Base-by-base conservation (phyloP, 1,140 invertebrate genomes). In the Cherax destructor region DNA sequence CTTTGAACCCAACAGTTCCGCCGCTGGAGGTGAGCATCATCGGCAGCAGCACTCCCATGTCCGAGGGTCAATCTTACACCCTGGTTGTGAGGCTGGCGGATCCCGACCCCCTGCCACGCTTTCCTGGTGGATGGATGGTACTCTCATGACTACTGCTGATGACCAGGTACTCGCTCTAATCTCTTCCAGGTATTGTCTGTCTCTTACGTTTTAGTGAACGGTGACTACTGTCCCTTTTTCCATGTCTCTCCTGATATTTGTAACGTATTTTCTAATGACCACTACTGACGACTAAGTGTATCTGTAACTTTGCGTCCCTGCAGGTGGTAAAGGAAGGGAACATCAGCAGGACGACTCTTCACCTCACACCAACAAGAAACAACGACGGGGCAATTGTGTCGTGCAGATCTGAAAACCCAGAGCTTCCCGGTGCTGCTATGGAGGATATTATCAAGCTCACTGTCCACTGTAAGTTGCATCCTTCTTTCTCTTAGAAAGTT, bases 41-140 rank as follows among this genome's bases (percentile, higher is more conserved):
- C 16, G 80, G 80, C 24, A 77, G 50, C 6, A 30, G 24, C 30
- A 11, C 21, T 41, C 56, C 61, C 30, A 52, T 90, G 88, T 18
- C 50, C 59, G 88, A 83, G 52, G 88, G 88, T 10, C 52, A 52
- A 18, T 16, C 16, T 3, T 90, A 90, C 61, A 65, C 81, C n/a
- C 65, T 90, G 18, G 81, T 83, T 90, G 88, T 18, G 49, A 86
- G 56, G 88, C 88, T 9, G 86, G 49, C 13, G 88, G 88, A 10
- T 90, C 88, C 4, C 78, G 88, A 21, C 92, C 92, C 18, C 86
- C 92, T 2, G 92, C 92, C 21, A 69, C 16, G 13, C 74, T 93
- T 13, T 74, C 92, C 49, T 93, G 92, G 92, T 93, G 92, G 92
- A 56, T 93, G 85, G 92, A 88, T 21, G 85, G 92, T 9, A 5